Base-by-base conservation (phyloP, 2,888 invertebrate genomes). In the Meghimatium bilineatum region DNA sequence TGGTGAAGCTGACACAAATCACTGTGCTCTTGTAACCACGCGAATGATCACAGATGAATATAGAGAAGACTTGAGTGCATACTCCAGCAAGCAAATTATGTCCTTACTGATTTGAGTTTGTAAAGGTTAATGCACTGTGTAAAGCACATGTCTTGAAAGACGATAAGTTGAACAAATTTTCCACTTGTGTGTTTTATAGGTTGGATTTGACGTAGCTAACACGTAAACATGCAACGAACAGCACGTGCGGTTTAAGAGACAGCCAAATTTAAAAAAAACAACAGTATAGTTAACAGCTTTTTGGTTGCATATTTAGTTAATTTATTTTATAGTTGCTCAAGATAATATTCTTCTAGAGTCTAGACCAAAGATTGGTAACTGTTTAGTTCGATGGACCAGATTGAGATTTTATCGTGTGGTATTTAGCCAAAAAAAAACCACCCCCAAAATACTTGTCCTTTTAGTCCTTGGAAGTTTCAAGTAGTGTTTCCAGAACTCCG, bases 141-240 rank as follows among this genome's bases (percentile, higher is more conserved):
- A 23, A 63, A 26, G n/a, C 60, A n/a, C 8, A 23, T 56, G 23
- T 2, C 56, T 56, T n/a, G 60, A 26, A 63, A n/a, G 26, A 63
- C 26, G 60, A n/a, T 23, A 63, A 63, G 60, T 63, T 63, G n/a
- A 63, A 63, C 56, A n/a, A 63, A 63, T n/a, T n/a, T 63, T 63
- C 60, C n/a, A n/a, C 60, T 63, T 8, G 14, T 63, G 26, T 63
- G 5, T 56, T 56, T n/a, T 2, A n/a, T 26, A n/a, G 60, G 60
- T n/a, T 63, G 60, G 23, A n/a, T n/a, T n/a, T 5, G 60, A n/a
- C 5, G 23, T 26, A 63, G 60, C 6, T 63, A 26, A 56, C 17
- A 20, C 23, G 56, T 63, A n/a, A 63, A n/a, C 3, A 10, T 44
- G 60, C n/a, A 23, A n/a, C 14, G n/a, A 26, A n/a, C 2, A 5